These are phyloP conservation scores for Dicerorhinus sumatrensis DNA, from an alignment of 2,113 vertebrate genomes.

Conservation along the genomic window DNA sequence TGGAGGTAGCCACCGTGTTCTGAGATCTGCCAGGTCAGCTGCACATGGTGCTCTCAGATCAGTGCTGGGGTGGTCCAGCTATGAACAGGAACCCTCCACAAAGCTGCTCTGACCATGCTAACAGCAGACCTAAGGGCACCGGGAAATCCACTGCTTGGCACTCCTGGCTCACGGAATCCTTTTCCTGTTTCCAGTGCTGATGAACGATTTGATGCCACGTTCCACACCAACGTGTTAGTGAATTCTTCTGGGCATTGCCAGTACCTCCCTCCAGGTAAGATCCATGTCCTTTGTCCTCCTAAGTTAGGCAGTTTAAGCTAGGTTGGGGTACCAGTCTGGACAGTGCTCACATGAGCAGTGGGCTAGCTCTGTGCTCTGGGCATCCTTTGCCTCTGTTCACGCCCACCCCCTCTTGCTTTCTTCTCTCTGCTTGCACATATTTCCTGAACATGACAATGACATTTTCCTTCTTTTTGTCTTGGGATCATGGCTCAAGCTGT, in stretches of 20 bases:
- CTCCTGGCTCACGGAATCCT: background rate
- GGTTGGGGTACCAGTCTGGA: background rate
- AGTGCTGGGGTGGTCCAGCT: fast-evolving
- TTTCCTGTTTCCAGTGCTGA: conserved; percentile 91
- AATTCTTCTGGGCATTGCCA: conserved; percentile 92
- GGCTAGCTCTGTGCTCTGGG: no score
- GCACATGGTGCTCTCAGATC: background rate
- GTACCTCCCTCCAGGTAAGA: conserved; percentile 96
- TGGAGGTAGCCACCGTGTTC: background rate
- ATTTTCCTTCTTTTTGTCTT: background rate
- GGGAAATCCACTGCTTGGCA: background rate
- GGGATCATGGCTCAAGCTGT: background rate
- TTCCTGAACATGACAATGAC: background rate
- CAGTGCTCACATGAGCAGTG: fast-evolving
- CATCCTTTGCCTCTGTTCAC: background rate
- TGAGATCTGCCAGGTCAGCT: background rate
- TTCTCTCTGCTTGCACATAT: fast-evolving
- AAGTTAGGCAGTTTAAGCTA: background rate
- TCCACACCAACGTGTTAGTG: conserved; percentile 96
- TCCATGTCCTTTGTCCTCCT: fast-evolving
- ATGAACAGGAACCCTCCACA: no score
- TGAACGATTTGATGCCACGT: conserved; percentile 95
- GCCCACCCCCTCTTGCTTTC: fast-evolving
- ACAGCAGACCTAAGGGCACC: fast-evolving
- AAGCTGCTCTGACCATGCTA: fast-evolving